Evolutionary conservation across 2,888 invertebrate species (phyloP).

Genomic region (Euclidia mi): DNA sequence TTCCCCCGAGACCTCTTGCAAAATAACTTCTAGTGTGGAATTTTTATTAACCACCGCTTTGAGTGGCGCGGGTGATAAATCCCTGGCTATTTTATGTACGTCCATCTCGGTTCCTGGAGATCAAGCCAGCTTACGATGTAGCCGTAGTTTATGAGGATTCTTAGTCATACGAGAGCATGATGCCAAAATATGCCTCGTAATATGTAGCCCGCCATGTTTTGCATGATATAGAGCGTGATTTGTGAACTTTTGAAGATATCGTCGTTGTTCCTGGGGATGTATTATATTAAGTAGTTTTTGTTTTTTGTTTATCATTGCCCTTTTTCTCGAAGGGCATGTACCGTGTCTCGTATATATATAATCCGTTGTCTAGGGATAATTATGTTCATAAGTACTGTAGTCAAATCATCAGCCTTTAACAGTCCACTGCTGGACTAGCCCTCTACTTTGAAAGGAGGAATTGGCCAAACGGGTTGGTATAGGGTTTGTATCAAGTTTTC

Average conservation of each 20-base stretch:
- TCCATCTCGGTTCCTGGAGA: conserved; percentile 10
- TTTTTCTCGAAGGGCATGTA: too few species aligned
- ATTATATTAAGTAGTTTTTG: neutral
- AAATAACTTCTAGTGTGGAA: conserved; percentile 85
- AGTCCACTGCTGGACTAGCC: too few species aligned
- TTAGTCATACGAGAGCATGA: conserved; percentile 5
- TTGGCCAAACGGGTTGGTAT: too few species aligned
- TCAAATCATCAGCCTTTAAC: too few species aligned
- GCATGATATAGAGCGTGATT: neutral
- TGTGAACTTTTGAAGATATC: neutral
- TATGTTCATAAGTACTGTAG: too few species aligned
- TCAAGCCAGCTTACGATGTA: conserved; percentile 12
- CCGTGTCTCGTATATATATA: too few species aligned
- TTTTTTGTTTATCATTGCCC: neutral
- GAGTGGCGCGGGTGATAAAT: conserved; percentile 55
- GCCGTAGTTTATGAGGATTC: conserved; percentile 8
- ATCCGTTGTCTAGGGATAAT: too few species aligned
- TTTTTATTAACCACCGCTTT: conserved; percentile 83
- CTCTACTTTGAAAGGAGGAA: too few species aligned
- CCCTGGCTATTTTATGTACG: conserved; percentile 44
- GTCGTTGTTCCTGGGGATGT: too few species aligned
- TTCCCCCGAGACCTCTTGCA: conserved; percentile 78
- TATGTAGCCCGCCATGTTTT: conserved; percentile 5
- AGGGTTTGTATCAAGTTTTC: too few species aligned
- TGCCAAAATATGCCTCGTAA: conserved; percentile 11